Evolutionary conservation across 1,140 invertebrate species (phyloP), one percentile per base, ranked within the genome.

Genomic region (Heliconius himera): DNA sequence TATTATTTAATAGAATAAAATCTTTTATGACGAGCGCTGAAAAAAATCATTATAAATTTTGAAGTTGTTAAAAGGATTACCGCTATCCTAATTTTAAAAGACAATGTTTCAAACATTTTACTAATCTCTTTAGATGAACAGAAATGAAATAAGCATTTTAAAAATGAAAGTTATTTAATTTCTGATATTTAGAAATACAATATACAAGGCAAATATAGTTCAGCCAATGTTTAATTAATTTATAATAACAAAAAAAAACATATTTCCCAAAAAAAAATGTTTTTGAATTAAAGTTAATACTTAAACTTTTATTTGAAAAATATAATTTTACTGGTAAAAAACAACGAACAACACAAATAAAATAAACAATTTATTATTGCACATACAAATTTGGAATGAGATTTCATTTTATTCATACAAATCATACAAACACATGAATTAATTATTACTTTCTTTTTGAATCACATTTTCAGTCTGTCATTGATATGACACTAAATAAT

Each of bases 381-480:
- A 38, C 70, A 20, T 38, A 72, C 11, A 46, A 70, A 70, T 76
- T 76, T 76, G 74, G 74, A 76, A 76, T 76, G 74, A 36, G 60
- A 70, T 76, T 76, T 76, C 22, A 66, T 38, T 66, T 60, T 38
- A 56, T 60, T 66, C 18, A 11, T 22, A 60, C 20, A 56, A 56
- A 56, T 66, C 22, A 56, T 9, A 56, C 8, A 56, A 60, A 60
- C 54, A 76, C 26, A 33, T 36, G 36, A 76, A 41, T 8, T 76
- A 66, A 60, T 60, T 46, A 20, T 70, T 76, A 20, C 22, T 76
- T 76, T 49, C 41, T 49, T 3, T 36, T 70, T 76, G n/a, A 76
- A 76, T 76, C 74, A 76, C 74, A 76, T 70, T 76, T 76, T 76
- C 56, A 76, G 60, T 76, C 74, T 70, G 74, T 76, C 60, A 76